A percentile compares a stretch with the other conserved stretches of the same genome.
Evolutionary conservation across 2,797 vertebrate genomes (phyloP).

Genomic region (Phataginus tricuspis): DNA sequence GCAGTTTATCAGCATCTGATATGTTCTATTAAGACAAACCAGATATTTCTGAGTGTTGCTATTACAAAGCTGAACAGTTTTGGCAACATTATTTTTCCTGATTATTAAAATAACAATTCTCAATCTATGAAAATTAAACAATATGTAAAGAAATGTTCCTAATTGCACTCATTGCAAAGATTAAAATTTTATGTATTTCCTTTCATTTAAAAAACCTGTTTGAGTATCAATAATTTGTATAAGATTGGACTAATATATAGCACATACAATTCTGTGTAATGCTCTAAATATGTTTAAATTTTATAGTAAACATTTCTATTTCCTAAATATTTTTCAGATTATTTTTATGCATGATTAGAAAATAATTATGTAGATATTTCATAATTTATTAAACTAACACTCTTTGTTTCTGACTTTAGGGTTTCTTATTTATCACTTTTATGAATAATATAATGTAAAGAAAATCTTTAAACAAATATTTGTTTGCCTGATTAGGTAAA

Average conservation of each 20-base stretch:
- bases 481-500: neutral
- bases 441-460: neutral
- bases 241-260: neutral
- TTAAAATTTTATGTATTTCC: neutral
- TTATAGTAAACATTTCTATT: conserved; percentile 11
- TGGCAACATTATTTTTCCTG: neutral
- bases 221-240: neutral
- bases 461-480: neutral
- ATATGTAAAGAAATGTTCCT: neutral
- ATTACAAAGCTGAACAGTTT: neutral
- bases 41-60: neutral
- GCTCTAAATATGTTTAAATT: neutral
- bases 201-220: neutral
- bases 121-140: neutral
- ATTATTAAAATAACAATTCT: neutral
- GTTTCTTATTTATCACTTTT: neutral
- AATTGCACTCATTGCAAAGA: neutral
- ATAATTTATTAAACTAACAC: conserved; percentile 33
- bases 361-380: conserved; percentile 3
- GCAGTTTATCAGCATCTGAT: neutral
- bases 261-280: neutral
- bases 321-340: conserved; percentile 13
- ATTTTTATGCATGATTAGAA: neutral
- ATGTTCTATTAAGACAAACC: neutral
- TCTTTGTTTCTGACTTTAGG: neutral